Evolutionary conservation across 2,888 invertebrate species (phyloP).

Genomic region (Pollenia griseotomentosa): DNA sequence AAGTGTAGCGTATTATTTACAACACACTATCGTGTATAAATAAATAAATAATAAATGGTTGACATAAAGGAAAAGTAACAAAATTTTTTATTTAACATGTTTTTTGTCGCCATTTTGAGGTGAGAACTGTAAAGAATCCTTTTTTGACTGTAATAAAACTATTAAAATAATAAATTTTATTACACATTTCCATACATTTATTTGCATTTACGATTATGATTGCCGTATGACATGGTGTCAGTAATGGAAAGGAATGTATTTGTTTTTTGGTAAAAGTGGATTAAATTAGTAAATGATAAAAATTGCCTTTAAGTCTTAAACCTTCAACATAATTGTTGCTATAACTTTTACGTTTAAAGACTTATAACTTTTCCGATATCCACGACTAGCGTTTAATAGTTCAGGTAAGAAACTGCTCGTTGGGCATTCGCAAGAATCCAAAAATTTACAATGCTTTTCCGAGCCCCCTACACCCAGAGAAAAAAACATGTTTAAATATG

Average conservation of each 20-base stretch:
- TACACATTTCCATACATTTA: slow-evolving; percentile 27
- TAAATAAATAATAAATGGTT: slow-evolving; percentile 31
- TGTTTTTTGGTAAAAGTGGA: not conserved
- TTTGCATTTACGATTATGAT: slow-evolving; percentile 25
- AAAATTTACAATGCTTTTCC: too few relatives aligned
- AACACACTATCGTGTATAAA: slow-evolving; percentile 1
- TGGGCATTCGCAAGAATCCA: too few relatives aligned
- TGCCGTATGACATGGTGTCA: not conserved
- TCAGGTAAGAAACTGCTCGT: too few relatives aligned
- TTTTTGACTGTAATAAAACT: slow-evolving; percentile 23
- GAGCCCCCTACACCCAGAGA: too few relatives aligned
- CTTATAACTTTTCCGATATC: too few relatives aligned
- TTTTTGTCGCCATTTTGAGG: slow-evolving; percentile 42
- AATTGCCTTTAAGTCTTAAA: too few relatives aligned
- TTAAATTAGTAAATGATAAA: too few relatives aligned
- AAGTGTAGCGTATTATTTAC: slow-evolving; percentile 9
- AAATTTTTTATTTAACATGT: slow-evolving; percentile 29
- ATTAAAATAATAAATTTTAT: slow-evolving; percentile 37
- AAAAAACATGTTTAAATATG: too few relatives aligned
- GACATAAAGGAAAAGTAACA: slow-evolving; percentile 36
- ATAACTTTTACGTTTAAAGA: too few relatives aligned
- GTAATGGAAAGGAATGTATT: slow-evolving; percentile 9
- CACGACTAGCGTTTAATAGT: too few relatives aligned
- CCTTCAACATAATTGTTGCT: too few relatives aligned
- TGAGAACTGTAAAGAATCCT: slow-evolving; percentile 32